Percentiles rank a stretch among this genome's conserved stretches.
These are phyloP conservation scores for Gasteruption jaculator DNA, from an alignment of 2,888 invertebrate species.

Conservation along the genomic window DNA sequence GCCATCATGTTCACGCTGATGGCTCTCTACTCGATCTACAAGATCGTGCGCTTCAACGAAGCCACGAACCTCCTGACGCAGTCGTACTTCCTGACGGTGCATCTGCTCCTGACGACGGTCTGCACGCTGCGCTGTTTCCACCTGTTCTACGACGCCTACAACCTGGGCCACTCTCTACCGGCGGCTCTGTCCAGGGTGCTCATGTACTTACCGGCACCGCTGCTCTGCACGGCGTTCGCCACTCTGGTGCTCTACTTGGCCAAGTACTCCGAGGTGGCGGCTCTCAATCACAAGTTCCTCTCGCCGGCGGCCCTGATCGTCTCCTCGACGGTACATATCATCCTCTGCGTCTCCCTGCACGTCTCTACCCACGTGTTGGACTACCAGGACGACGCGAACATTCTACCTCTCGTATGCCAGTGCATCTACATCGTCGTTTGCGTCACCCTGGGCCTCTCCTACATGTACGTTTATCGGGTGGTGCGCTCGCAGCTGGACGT, in stretches of 20 bases:
- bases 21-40: conserved; percentile 80
- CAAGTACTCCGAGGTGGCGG: conserved; percentile 73
- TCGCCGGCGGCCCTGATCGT: conserved; percentile 75
- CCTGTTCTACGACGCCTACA: conserved; percentile 88
- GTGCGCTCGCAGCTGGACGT: conserved; percentile 72
- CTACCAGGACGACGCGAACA: conserved; percentile 51
- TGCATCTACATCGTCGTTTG: conserved; percentile 83
- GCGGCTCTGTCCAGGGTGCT: conserved; percentile 74
- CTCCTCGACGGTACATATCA: conserved; percentile 73
- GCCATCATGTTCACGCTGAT: conserved; percentile 81
- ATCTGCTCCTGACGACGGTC: conserved; percentile 75
- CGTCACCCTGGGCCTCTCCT: conserved; percentile 77
- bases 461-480: conserved; percentile 78
- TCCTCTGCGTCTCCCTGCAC: conserved; percentile 78
- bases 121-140: conserved; percentile 81
- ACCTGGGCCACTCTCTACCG: conserved; percentile 76
- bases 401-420: conserved; percentile 74
- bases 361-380: conserved; percentile 53
- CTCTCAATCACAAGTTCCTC: conserved; percentile 65
- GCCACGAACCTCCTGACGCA: conserved; percentile 82
- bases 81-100: conserved; percentile 82
- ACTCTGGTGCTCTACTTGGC: conserved; percentile 81
- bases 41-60: conserved; percentile 80
- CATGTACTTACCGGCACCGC: conserved; percentile 80
- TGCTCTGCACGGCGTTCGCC: conserved; percentile 85